Conservation (phyloP, 2,797 vertebrate genomes). For the Psittacula echo region DNA sequence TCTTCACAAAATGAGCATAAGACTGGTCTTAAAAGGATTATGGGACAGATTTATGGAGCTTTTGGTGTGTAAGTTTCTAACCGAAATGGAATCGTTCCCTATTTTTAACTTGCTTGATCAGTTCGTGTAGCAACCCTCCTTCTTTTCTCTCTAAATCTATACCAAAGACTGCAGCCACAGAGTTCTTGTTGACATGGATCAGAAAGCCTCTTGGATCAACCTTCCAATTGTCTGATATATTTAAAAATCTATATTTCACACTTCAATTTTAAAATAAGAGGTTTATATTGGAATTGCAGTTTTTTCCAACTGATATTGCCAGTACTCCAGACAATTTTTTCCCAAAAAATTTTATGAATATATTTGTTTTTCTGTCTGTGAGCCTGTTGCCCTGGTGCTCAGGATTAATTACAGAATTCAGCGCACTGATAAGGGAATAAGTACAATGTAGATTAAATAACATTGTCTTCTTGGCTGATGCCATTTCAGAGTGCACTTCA, state of each 20-base stretch:
- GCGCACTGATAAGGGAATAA: background rate
- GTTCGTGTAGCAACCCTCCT: background rate
- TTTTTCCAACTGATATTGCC: background rate
- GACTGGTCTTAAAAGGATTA: background rate
- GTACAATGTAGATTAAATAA: background rate
- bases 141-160: background rate
- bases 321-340: background rate
- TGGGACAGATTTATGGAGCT: background rate
- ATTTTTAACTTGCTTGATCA: conserved; percentile 15
- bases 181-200: background rate
- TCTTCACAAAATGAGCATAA: background rate
- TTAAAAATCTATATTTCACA: background rate
- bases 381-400: background rate
- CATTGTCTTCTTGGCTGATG: background rate
- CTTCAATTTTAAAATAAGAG: background rate
- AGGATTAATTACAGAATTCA: background rate
- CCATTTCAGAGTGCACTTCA: background rate
- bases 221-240: background rate
- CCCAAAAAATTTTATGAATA: background rate
- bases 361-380: background rate
- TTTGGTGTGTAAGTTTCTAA: background rate
- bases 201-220: background rate
- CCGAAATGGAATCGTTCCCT: background rate
- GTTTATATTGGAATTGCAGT: background rate
- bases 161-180: background rate